Percentiles rank a stretch among this genome's conserved stretches.
Conservation (phyloP, 2,888 invertebrate species). For the Andrena trimmerana region DNA sequence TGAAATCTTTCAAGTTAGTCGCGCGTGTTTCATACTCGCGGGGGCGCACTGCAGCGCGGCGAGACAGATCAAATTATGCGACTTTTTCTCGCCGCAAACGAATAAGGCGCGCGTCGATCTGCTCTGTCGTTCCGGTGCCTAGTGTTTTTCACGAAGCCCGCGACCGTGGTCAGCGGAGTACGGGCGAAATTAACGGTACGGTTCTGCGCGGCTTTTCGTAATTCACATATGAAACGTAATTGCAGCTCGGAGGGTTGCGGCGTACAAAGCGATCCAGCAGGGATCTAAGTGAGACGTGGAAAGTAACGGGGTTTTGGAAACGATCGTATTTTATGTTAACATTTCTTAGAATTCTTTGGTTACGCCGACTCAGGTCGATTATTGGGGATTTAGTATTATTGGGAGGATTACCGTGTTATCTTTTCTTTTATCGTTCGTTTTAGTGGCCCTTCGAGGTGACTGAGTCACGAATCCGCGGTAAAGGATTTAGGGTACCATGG, state of each 20-base stretch:
- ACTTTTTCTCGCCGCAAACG: constrained; percentile 60
- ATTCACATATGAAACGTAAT: no score
- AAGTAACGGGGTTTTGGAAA: no score
- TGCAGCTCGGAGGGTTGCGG: no score
- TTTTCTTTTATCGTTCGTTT: background rate
- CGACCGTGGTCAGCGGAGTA: constrained; percentile 19
- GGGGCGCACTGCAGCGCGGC: constrained; percentile 58
- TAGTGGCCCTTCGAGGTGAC: background rate
- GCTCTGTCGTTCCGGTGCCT: constrained; percentile 16
- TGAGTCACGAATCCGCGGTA: background rate
- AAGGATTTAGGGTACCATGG: background rate
- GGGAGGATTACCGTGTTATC: background rate
- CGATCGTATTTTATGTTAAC: no score
- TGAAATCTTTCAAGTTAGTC: constrained; percentile 62
- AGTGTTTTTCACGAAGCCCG: background rate
- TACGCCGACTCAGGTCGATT: background rate
- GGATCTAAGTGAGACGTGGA: no score
- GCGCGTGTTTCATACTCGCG: constrained; percentile 36
- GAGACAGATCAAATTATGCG: constrained; percentile 69
- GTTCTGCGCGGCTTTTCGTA: background rate
- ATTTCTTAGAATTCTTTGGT: background rate
- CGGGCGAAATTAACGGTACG: constrained; percentile 30
- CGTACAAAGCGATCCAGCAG: no score
- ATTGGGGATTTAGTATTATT: background rate
- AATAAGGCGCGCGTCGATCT: constrained; percentile 27